A percentile compares a stretch with the other conserved stretches of the same genome.
Conservation (phyloP, 2,113 vertebrate species). For the Pampusana beccarii region DNA sequence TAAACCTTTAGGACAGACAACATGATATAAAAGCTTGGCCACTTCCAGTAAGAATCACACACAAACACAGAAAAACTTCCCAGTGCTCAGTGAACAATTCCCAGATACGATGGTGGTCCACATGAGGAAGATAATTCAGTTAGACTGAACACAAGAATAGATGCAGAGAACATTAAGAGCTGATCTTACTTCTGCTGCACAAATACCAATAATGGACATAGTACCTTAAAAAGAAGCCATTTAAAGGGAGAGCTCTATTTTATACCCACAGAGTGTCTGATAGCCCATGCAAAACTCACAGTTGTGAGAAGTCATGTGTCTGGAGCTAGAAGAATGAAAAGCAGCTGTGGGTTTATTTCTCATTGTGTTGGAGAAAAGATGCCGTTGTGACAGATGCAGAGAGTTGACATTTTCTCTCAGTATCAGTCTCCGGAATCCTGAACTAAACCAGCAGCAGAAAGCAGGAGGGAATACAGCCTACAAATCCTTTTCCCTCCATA, state of each 20-base stretch:
- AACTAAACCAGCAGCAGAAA: conserved; percentile 1
- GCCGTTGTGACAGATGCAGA: background rate
- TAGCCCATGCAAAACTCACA: background rate
- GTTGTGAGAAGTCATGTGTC: background rate
- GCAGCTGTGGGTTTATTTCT: background rate
- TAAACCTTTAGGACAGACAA: background rate
- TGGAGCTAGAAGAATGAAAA: background rate
- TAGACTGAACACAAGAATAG: background rate
- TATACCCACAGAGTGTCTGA: background rate
- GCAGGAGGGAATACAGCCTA: background rate
- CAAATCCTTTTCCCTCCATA: background rate
- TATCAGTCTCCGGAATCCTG: background rate
- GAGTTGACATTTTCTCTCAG: background rate
- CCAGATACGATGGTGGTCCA: background rate
- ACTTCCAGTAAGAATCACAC: background rate
- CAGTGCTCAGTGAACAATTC: background rate
- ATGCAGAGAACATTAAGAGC: background rate
- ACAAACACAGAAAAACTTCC: background rate
- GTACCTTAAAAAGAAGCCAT: background rate
- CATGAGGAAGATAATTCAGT: background rate
- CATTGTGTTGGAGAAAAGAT: background rate
- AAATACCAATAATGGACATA: background rate
- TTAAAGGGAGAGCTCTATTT: background rate
- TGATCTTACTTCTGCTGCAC: background rate
- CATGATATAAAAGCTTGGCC: background rate